Evolutionary conservation across 92 coral and sea anemone species (phyloP).

Genomic region (Siderastrea siderea): DNA sequence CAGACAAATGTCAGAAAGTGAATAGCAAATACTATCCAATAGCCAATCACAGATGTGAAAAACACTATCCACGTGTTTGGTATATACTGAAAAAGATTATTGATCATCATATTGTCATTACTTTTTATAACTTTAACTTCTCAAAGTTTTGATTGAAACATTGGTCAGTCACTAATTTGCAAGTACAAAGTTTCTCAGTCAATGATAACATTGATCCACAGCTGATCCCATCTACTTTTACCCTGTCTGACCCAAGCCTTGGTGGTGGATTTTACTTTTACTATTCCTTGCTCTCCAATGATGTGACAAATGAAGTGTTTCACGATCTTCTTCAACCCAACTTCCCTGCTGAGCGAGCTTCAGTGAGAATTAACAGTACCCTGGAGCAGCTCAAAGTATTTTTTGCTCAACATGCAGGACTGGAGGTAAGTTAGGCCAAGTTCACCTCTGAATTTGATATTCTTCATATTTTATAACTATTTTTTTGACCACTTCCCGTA

Average conservation of each 20-base stretch:
- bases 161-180: too few relatives aligned
- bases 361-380: slow-evolving; percentile 84
- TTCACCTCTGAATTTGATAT: too few relatives aligned
- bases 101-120: too few relatives aligned
- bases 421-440: slow-evolving; percentile 68
- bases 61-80: too few relatives aligned
- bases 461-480: too few relatives aligned
- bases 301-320: slow-evolving; percentile 95
- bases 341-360: slow-evolving; percentile 97
- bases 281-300: slow-evolving; percentile 90
- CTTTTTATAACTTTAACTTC: too few relatives aligned
- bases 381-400: slow-evolving; percentile 73
- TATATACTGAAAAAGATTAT: too few relatives aligned
- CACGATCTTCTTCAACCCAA: slow-evolving; percentile 93
- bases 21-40: too few relatives aligned
- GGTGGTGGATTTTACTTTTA: slow-evolving; percentile 98
- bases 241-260: slow-evolving; percentile 82
- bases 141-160: too few relatives aligned
- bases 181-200: background rate
- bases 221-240: slow-evolving; percentile 94
- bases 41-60: too few relatives aligned
- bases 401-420: slow-evolving; percentile 77
- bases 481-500: too few relatives aligned
- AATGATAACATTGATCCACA: slow-evolving; percentile 20
- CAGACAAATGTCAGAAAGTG: too few relatives aligned